Conservation (phyloP, 1,140 invertebrate genomes). For the Matsumurasca onukii region DNA sequence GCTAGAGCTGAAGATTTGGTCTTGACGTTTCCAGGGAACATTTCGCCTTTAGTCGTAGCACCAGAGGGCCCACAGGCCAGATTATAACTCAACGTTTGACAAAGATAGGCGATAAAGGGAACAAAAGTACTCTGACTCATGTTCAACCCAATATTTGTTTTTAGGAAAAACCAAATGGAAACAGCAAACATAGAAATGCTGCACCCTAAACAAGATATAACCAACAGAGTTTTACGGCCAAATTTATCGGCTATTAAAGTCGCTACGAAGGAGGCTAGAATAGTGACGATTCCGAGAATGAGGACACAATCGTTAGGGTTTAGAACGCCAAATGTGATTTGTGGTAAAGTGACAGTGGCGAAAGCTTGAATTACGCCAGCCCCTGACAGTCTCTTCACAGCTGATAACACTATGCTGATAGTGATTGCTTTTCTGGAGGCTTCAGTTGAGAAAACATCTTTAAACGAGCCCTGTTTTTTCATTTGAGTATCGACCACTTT, state of each 20-base stretch:
- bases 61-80: conserved; percentile 6
- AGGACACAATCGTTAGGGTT: conserved; percentile 36
- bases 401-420: conserved; percentile 49
- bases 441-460: conserved; percentile 49
- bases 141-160: conserved; percentile 47
- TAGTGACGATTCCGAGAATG: conserved; percentile 37
- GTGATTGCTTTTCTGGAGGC: conserved; percentile 52
- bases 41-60: not conserved
- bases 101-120: conserved; percentile 13
- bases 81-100: conserved; percentile 7
- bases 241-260: conserved; percentile 51
- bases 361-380: conserved; percentile 38
- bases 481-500: conserved; percentile 43
- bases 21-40: conserved; percentile 21
- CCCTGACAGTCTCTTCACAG: conserved; percentile 30
- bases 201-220: conserved; percentile 52
- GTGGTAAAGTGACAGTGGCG: conserved; percentile 44
- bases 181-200: conserved; percentile 49
- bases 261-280: conserved; percentile 50
- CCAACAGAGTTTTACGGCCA: conserved; percentile 54
- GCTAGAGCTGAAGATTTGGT: conserved; percentile 21
- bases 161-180: conserved; percentile 49
- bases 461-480: conserved; percentile 47
- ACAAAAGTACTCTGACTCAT: conserved; percentile 46
- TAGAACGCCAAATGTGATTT: conserved; percentile 11